Percentiles rank a stretch among this genome's conserved stretches.
phyloP scores from a whole-genome alignment of 2,797 vertebrate species.

The Rhinichthys osculus region DNA sequence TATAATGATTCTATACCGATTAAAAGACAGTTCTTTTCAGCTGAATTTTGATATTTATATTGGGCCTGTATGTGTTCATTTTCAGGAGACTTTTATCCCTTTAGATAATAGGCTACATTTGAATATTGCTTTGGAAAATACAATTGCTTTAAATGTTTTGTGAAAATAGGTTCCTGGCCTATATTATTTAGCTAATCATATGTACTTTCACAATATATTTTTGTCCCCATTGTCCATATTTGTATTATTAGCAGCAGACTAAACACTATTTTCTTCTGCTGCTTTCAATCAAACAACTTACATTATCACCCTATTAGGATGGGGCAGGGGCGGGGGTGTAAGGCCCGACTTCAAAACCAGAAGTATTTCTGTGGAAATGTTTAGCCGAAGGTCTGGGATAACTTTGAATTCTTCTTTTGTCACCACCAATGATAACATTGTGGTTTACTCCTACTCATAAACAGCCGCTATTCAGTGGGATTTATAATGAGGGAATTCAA shows the following conservation, averaged over 20 bases:
- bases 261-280: constrained; percentile 15
- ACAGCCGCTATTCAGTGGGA: not conserved
- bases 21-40: not conserved
- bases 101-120: not conserved
- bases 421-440: constrained; percentile 30
- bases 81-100: too few relatives aligned
- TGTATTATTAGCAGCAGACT: constrained; percentile 32
- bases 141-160: not conserved
- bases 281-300: constrained; percentile 5
- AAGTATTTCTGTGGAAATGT: constrained; percentile 22
- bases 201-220: not conserved
- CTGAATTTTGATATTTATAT: not conserved
- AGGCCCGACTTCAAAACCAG: constrained; percentile 1
- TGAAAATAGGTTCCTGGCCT: not conserved
- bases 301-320: constrained; percentile 37
- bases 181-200: not conserved
- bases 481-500: constrained; percentile 47
- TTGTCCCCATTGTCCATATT: not conserved
- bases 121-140: not conserved
- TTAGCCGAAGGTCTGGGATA: constrained; percentile 18
- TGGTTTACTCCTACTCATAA: constrained; percentile 41
- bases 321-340: not conserved
- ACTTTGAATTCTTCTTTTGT: constrained; percentile 25
- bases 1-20: not conserved
- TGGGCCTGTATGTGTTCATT: not conserved